Conservation (phyloP, 2,113 vertebrate genomes). For the Heteronetta atricapilla region DNA sequence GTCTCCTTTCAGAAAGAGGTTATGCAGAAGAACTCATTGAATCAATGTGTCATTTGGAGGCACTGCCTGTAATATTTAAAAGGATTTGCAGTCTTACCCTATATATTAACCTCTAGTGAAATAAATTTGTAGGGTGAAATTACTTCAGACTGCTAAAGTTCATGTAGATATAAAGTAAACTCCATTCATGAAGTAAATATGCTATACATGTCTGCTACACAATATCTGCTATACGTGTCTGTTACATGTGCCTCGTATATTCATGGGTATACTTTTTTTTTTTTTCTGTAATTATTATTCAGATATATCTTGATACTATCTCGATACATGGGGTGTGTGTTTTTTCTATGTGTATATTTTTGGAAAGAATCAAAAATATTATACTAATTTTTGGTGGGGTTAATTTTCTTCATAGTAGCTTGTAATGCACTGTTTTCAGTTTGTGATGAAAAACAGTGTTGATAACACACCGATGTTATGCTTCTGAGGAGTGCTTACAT, state of each 20-base stretch:
- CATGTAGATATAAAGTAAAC: accelerated
- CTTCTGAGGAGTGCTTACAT: too few species aligned
- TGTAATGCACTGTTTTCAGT: not conserved
- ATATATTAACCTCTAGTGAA: not conserved
- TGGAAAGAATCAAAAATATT: not conserved
- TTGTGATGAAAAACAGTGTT: not conserved
- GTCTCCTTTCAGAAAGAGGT: not conserved
- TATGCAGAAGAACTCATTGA: not conserved
- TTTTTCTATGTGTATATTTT: not conserved
- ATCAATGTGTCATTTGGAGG: not conserved
- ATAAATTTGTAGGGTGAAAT: not conserved
- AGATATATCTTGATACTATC: not conserved
- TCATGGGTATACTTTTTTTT: not conserved
- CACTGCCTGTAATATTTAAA: not conserved
- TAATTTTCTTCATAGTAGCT: not conserved
- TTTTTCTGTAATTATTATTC: not conserved
- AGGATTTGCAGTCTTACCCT: not conserved
- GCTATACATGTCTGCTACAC: not conserved
- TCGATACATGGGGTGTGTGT: not conserved
- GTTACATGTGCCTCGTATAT: not conserved
- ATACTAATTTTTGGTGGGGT: not conserved
- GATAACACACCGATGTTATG: too few species aligned
- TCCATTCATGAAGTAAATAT: not conserved
- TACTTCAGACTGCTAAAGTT: not conserved
- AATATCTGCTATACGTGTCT: not conserved